Base-by-base conservation (phyloP, 2,888 invertebrate genomes). In the Eupithecia subumbrata region DNA sequence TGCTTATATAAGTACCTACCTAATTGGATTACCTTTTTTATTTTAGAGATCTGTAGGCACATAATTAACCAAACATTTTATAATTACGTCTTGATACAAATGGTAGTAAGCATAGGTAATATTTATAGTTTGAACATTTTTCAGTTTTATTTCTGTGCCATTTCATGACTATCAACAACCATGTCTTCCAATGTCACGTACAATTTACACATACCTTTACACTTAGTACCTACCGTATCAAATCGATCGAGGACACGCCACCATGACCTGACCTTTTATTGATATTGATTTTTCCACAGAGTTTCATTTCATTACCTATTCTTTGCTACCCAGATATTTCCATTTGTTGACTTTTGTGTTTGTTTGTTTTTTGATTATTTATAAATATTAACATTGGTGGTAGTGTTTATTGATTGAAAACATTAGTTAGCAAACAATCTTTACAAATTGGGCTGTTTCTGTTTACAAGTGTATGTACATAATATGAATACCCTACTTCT, bases 211-310 rank as follows among this genome's bases (percentile, higher is more conserved):
- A 60, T 25, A 5, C 22, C 56, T 56, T 1, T 22, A 60, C 12
- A 14, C 4, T 60, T 25, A 14, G 60, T 22, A 52, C 56, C 12
- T 60, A 64, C 43, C 37, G 67, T 56, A 56, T 64, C 30, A 69
- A 40, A 77, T 78, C 73, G 52, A 69, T 63, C 56, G n/a, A 60
- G 71, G 63, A 64, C 71, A 64, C 64, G 68, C 70, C 77, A 64
- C 75, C 76, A 76, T 74, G 79, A 76, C 76, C 76, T 79, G 76
- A 67, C 75, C 76, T 78, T 78, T 80, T 69, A 60, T 25, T 60
- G 25, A 60, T 60, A 60, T 60, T 60, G 81, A 80, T 78, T 79
- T 74, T 45, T 14, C 73, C 76, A 81, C 76, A 73, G 77, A 66
- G 71, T 78, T 81, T 76, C 73, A 79, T 80, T 78, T 76, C 69